Percentiles rank a stretch among this genome's conserved stretches.
phyloP scores from a whole-genome alignment of 2,797 vertebrate genomes.

The Neomorphus geoffroyi region DNA sequence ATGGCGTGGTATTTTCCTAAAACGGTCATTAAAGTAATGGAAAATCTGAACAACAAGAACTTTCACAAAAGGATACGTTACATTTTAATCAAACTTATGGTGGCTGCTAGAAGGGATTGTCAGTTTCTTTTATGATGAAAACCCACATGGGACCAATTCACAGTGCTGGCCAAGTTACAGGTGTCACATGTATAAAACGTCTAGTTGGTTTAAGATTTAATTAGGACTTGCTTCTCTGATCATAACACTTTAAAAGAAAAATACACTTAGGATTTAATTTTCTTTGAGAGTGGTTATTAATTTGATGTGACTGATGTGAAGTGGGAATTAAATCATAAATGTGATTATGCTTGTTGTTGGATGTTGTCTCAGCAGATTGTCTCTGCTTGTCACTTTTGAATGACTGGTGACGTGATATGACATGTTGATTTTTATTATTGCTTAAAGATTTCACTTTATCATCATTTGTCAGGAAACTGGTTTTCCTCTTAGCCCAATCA shows the following conservation, averaged over 20 bases:
- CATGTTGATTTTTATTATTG: constrained; percentile 76
- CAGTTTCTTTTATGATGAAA: constrained; percentile 43
- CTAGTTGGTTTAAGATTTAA: constrained; percentile 71
- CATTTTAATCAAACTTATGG: constrained; percentile 50
- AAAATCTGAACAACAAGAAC: constrained; percentile 31
- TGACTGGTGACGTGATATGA: constrained; percentile 64
- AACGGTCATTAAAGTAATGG: constrained; percentile 20
- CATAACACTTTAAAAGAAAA: constrained; percentile 62
- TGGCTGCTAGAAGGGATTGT: constrained; percentile 33
- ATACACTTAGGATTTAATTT: constrained; percentile 70
- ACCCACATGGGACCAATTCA: constrained; percentile 41
- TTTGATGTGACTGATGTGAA: constrained; percentile 75
- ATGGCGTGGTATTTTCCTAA: neutral
- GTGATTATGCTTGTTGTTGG: constrained; percentile 47
- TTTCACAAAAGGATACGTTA: constrained; percentile 21
- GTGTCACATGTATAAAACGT: constrained; percentile 31
- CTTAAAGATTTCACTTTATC: constrained; percentile 80
- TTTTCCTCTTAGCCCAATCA: constrained; percentile 62
- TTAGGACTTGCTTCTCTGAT: constrained; percentile 62
- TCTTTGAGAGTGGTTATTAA: constrained; percentile 75
- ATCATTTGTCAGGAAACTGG: constrained; percentile 75
- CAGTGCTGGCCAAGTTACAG: constrained; percentile 51
- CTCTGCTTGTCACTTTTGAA: constrained; percentile 75
- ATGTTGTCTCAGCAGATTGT: constrained; percentile 67
- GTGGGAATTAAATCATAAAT: constrained; percentile 79